Evolutionary conservation across 2,888 invertebrate species (phyloP).

Genomic region (Catocala nupta): DNA sequence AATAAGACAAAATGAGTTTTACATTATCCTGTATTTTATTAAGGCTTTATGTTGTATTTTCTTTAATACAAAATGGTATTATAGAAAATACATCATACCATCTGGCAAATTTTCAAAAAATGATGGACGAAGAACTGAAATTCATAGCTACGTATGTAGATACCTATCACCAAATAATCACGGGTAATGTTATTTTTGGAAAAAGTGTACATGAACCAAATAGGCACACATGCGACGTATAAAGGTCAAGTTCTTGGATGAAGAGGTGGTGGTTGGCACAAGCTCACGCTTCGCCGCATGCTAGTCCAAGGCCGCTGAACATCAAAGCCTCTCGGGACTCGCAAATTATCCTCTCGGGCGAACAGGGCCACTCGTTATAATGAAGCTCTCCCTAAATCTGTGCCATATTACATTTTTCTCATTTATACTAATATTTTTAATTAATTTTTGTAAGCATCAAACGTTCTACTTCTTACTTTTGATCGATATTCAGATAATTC

Average conservation of each 20-base stretch:
- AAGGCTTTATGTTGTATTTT: too few species aligned
- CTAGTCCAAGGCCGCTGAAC: conserved; percentile 77
- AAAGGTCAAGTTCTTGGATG: conserved; percentile 79
- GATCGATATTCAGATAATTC: neutral
- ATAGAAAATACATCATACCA: too few species aligned
- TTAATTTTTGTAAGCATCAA: conserved; percentile 2
- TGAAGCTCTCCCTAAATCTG: conserved; percentile 60
- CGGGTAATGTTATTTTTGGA: neutral
- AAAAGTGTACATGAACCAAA: neutral
- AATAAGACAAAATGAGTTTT: too few species aligned
- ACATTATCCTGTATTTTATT: too few species aligned
- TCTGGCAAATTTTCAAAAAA: too few species aligned
- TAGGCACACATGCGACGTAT: conserved; percentile 46
- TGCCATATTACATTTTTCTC: conserved; percentile 36
- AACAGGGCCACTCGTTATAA: conserved; percentile 57
- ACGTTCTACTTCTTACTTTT: neutral
- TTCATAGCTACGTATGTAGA: too few species aligned
- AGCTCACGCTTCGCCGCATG: conserved; percentile 68
- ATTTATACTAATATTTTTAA: conserved; percentile 5
- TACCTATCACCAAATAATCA: neutral
- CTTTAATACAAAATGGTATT: too few species aligned
- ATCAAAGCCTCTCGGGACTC: conserved; percentile 74
- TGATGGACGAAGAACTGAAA: too few species aligned
- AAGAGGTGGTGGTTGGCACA: conserved; percentile 53
- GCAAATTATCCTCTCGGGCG: conserved; percentile 76